Base-by-base conservation (phyloP, 2,888 invertebrate species). In the Agapostemon virescens region DNA sequence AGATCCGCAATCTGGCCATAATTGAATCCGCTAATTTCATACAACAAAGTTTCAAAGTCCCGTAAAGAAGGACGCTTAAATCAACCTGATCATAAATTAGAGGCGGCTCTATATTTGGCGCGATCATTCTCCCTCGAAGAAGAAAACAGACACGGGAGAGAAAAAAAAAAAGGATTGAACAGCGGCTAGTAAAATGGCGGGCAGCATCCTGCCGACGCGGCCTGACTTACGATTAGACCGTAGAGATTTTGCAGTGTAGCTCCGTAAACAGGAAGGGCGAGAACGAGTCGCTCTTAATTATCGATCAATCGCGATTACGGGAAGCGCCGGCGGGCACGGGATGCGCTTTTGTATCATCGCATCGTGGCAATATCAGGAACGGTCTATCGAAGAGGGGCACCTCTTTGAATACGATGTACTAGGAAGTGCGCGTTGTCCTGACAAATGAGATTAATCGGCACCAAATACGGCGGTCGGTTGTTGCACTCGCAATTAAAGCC, bases 401-500 rank as follows among this genome's bases (percentile, higher is more conserved):
- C 23, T 20, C 30, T 45, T 49, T 71, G 75, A 82, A 77, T 84
- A 72, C 74, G 76, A 86, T 69, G 78, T 77, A 80, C 77, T 77
- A 85, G 81, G 79, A 84, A 87, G 87, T 77, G 81, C 83, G 72
- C 83, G 81, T 77, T 82, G 84, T 79, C 81, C 83, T 84, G 87
- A 87, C 87, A 87, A 88, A 87, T 86, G 87, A 84, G 85, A 84
- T 87, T 82, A 85, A 84, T 86, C 81, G 84, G 61, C 74, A 74
- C 87, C 88, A 86, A 88, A 89, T 87, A 87, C 85, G 83, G 33
- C 73, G 78, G 70, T 42, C 83, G 86, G 81, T 85, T 87, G 82
- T 87, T 86, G 85, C 85, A 85, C 86, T 84, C 83, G 88, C 87
- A 89, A 90, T 89, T 89, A 90, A 88, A 90, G 84, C 82, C 79